Evolutionary conservation across 2,113 vertebrate species (phyloP).

Genomic region (Cryptoleucopteryx plumbea): DNA sequence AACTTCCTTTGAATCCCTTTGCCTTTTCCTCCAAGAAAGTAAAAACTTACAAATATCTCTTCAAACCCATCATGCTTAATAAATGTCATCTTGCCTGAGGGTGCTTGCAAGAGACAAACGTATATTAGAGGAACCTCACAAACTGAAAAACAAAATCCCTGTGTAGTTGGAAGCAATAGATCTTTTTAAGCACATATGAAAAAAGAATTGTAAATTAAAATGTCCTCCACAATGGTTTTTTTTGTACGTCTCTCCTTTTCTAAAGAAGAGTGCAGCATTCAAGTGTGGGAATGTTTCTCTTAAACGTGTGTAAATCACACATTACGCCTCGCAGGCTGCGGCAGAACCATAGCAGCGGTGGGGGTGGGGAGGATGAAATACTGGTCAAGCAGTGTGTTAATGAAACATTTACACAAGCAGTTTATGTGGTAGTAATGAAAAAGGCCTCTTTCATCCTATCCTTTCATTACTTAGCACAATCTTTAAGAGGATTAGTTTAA

Average conservation of each 20-base stretch:
- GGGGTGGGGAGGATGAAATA: slow-evolving; percentile 40
- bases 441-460: slow-evolving; percentile 61
- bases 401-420: slow-evolving; percentile 79
- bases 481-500: slow-evolving; percentile 75
- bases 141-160: slow-evolving; percentile 18
- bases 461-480: slow-evolving; percentile 75
- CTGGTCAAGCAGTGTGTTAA: slow-evolving; percentile 71
- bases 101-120: background rate
- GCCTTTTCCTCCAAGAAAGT: background rate
- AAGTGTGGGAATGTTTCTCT: slow-evolving; percentile 69
- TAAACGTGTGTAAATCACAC: slow-evolving; percentile 69
- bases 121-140: background rate
- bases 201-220: slow-evolving; percentile 65
- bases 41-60: slow-evolving; percentile 16
- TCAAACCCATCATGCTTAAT: background rate
- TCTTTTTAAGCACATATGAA: slow-evolving; percentile 27
- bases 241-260: background rate
- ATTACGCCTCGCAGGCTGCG: background rate
- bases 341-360: background rate
- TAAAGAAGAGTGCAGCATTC: slow-evolving; percentile 32
- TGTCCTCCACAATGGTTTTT: background rate
- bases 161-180: slow-evolving; percentile 43
- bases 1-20: background rate
- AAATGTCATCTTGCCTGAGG: slow-evolving; percentile 19
- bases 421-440: slow-evolving; percentile 76